Percentiles rank a stretch among this genome's conserved stretches.
These are phyloP conservation scores for Podarcis cretensis DNA, from an alignment of 2,113 vertebrate genomes.

Conservation along the genomic window DNA sequence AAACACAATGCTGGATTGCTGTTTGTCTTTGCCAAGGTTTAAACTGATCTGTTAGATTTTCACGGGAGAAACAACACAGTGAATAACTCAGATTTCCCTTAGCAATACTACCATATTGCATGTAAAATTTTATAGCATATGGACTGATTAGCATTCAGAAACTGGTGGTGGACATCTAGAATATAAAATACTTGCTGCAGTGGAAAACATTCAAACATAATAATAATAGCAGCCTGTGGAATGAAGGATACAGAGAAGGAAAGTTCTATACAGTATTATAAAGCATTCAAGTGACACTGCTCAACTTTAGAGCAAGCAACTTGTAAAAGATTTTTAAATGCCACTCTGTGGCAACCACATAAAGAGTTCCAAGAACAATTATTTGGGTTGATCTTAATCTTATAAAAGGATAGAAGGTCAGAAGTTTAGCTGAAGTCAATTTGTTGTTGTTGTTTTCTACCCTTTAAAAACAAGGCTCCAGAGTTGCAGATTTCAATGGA, in stretches of 20 bases:
- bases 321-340: too few species aligned
- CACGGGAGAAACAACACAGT: not conserved
- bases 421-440: not conserved
- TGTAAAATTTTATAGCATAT: slow-evolving; percentile 3
- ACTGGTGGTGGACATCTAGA: not conserved
- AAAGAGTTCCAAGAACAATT: not conserved
- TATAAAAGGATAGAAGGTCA: slow-evolving; percentile 21
- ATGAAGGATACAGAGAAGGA: not conserved
- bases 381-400: slow-evolving; percentile 15
- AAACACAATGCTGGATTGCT: slow-evolving; percentile 6
- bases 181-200: slow-evolving; percentile 2
- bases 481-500: not conserved
- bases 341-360: too few species aligned
- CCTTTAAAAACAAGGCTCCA: slow-evolving; percentile 21
- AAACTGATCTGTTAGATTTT: not conserved
- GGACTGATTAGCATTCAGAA: slow-evolving; percentile 7
- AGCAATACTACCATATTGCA: not conserved
- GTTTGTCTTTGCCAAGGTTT: not conserved
- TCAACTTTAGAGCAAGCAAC: not conserved
- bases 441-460: slow-evolving; percentile 8
- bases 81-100: not conserved
- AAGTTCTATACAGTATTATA: not conserved
- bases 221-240: slow-evolving; percentile 20
- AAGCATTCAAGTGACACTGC: not conserved
- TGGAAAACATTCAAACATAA: not conserved